Evolutionary conservation across 2,797 vertebrate species (phyloP).

Genomic region (Valencia hispanica): DNA sequence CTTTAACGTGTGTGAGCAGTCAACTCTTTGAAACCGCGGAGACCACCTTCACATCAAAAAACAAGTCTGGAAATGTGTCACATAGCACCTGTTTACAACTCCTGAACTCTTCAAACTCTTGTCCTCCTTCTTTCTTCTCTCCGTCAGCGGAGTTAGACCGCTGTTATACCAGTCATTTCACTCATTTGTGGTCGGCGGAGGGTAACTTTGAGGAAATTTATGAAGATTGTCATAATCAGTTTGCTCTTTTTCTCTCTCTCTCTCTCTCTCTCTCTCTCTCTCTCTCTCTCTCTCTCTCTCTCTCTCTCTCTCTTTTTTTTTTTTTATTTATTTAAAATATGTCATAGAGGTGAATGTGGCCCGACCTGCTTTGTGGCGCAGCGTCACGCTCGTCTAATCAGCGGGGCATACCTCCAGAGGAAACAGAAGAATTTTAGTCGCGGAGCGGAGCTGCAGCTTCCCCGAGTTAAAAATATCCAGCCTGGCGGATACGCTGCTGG

Average conservation of each 20-base stretch:
- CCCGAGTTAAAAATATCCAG: slow-evolving; percentile 81
- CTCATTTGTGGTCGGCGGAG: neutral
- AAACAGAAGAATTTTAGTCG: slow-evolving; percentile 66
- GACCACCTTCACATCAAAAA: slow-evolving; percentile 25
- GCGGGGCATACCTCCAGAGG: slow-evolving; percentile 59
- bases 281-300: slow-evolving; percentile 2
- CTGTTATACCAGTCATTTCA: slow-evolving; percentile 24
- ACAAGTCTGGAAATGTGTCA: slow-evolving; percentile 25
- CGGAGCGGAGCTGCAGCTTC: slow-evolving; percentile 65
- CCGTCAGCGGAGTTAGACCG: slow-evolving; percentile 16
- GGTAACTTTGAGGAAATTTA: slow-evolving; percentile 13
- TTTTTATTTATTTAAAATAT: too few relatives aligned
- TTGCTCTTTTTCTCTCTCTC: slow-evolving; percentile 14
- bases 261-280: slow-evolving; percentile 3
- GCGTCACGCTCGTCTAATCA: slow-evolving; percentile 43
- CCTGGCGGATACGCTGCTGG: slow-evolving; percentile 70
- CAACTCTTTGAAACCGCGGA: slow-evolving; percentile 20
- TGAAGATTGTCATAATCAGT: slow-evolving; percentile 22
- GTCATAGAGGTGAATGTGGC: slow-evolving; percentile 28
- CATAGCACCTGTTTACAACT: slow-evolving; percentile 44
- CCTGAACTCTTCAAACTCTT: neutral
- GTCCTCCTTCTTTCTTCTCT: neutral
- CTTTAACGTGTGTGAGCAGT: neutral
- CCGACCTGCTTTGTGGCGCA: slow-evolving; percentile 45
- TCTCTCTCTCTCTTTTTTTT: neutral